phyloP scores from a whole-genome alignment of 2,797 vertebrate species.

The Melopsittacus undulatus region DNA sequence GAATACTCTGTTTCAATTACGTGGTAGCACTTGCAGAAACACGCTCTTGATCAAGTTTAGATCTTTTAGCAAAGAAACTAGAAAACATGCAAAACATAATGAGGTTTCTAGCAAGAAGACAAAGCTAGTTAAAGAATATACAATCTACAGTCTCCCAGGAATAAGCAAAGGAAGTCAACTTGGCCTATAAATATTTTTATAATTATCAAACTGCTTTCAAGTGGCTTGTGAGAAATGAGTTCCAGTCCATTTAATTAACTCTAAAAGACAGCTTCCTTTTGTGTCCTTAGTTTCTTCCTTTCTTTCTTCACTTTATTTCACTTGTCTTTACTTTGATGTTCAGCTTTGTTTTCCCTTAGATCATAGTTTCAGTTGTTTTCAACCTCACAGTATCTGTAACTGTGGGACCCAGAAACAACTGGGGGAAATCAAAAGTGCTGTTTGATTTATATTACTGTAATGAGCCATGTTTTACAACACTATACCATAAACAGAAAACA shows the following conservation, averaged over 20 bases:
- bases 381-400: fast-evolving
- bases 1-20: background rate
- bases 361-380: background rate
- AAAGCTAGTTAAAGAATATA: background rate
- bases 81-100: background rate
- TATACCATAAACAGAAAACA: background rate
- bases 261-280: background rate
- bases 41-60: background rate
- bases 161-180: background rate
- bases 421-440: background rate
- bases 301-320: background rate
- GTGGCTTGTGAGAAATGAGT: slow-evolving; percentile 2
- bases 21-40: background rate
- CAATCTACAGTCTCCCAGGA: background rate
- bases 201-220: slow-evolving; percentile 27
- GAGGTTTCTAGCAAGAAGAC: background rate
- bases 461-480: background rate
- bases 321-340: slow-evolving; percentile 31
- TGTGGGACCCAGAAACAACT: background rate
- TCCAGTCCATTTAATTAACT: background rate
- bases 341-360: background rate
- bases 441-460: background rate
- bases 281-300: background rate
- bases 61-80: background rate
- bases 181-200: background rate